Base-by-base conservation (phyloP, 2,797 vertebrate species). In the Sciurus carolinensis region DNA sequence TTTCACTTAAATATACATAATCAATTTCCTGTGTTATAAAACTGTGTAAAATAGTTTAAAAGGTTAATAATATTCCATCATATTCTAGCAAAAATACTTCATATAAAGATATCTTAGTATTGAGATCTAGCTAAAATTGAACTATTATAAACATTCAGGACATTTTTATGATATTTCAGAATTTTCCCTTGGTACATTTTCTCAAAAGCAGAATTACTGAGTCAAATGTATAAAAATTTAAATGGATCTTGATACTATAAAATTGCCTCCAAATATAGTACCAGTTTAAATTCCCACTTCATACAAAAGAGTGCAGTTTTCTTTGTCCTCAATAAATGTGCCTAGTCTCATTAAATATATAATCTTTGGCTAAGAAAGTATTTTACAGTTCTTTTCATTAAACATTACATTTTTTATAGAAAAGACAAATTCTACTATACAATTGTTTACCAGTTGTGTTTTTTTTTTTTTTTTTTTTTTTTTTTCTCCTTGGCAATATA, bases 141-240 rank as follows among this genome's bases (percentile, higher is more conserved):
- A 85, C 9, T 59, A 50, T 33, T 42, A 1, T n/a, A 52, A 80
- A 22, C 7, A 88, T 67, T 52, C 10, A 5, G 12, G 28, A 42
- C 5, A 85, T 88, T 50, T 82, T 71, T 81, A 62, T 62, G 12
- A 1, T 54, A 85, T 73, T 59, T 83, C 3, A 30, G 30, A 15
- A 72, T 57, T 71, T 95, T 85, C 59, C 12, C 26, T 66, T 82
- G 30, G 3, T 26, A 66, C 52, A 10, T 82, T 15, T 66, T 93
- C 54, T 93, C 36, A 85, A 75, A 86, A 76, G 72, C 22, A 90
- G 50, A 95, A 62, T 87, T 88, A 73, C 12, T 75, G 59, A 94
- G 13, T 36, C n/a, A 81, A 69, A 76, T 71, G 47, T 30, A 30
- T 57, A 50, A 87, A 80, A 67, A 62, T 85, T 77, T 71, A 83